Conservation (phyloP, 2,113 vertebrate species). For the Chrysochloris asiatica region DNA sequence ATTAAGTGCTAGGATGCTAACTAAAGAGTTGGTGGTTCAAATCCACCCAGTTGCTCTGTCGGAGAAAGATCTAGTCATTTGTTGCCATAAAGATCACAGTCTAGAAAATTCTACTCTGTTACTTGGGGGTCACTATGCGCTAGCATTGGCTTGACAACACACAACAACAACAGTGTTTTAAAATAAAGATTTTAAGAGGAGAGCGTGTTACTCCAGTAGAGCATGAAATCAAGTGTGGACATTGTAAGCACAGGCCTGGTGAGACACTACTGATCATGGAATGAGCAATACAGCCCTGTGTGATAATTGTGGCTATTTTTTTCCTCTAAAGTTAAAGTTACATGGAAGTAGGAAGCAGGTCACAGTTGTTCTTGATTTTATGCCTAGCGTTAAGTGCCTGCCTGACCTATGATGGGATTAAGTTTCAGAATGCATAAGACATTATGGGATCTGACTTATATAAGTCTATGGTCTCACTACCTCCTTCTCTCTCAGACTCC, state of each 20-base stretch:
- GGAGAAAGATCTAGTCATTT: neutral
- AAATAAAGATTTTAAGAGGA: neutral
- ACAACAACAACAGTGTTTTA: neutral
- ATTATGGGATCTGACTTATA: neutral
- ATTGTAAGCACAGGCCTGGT: neutral
- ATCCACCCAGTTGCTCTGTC: neutral
- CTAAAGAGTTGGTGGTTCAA: neutral
- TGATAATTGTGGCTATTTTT: neutral
- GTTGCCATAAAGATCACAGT: neutral
- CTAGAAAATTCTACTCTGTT: neutral
- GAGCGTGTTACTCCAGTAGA: neutral
- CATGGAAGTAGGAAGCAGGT: neutral
- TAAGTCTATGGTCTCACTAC: neutral
- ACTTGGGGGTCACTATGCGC: neutral
- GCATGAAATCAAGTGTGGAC: neutral
- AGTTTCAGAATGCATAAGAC: no score
- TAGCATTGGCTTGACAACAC: neutral
- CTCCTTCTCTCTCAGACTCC: no score
- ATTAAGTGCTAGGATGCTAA: neutral
- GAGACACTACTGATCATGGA: neutral
- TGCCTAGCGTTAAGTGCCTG: neutral
- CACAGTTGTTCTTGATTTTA: neutral
- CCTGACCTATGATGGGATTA: accelerated
- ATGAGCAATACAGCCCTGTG: accelerated
- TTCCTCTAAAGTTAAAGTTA: neutral